Evolutionary conservation across 2,113 vertebrate species (phyloP), one percentile per base, ranked within the genome.

Genomic region (Actinemys pallida): DNA sequence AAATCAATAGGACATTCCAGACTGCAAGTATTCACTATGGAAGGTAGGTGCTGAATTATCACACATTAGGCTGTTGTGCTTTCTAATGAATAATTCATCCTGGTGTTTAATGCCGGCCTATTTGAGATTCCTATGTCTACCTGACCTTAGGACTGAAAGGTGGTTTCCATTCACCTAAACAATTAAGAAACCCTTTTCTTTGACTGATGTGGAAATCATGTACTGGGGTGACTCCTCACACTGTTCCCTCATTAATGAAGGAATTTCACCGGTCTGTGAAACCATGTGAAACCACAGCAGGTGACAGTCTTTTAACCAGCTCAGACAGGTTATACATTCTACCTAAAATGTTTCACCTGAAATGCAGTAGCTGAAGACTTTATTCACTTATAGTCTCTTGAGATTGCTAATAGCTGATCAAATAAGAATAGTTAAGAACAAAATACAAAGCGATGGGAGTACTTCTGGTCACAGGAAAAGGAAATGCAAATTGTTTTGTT

Each of bases 291-390:
- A 89, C 17, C 42, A n/a, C 31, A 94, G 93, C 76, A 95, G 76
- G 49, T 4, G 94, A 95, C 86, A 88, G 85, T 82, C 49, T 90
- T 31, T 94, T 84, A 93, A 94, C 85, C 92, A 87, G 94, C 39
- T 53, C 49, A 83, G 81, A 93, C 87, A 92, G 88, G 90, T 94
- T 84, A 92, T 81, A 91, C 92, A 78, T 19, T 81, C 83, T 95
- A 94, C 53, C 50, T 92, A 86, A 93, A 94, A 92, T 45, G 86
- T 86, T 94, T 86, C 90, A 96, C 24, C 17, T 92, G 62, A 96
- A 95, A 95, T 93, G 95, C 89, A 92, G 3, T 72, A 86, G 80
- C 83, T 88, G 47, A 93, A 88, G 52, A 42, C 69, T 91, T 88
- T 59, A 47, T 85, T 49, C 8, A 62, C 88, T 89, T 93, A 54